Conservation (phyloP, 2,888 invertebrate species). For the Celastrina argiolus region DNA sequence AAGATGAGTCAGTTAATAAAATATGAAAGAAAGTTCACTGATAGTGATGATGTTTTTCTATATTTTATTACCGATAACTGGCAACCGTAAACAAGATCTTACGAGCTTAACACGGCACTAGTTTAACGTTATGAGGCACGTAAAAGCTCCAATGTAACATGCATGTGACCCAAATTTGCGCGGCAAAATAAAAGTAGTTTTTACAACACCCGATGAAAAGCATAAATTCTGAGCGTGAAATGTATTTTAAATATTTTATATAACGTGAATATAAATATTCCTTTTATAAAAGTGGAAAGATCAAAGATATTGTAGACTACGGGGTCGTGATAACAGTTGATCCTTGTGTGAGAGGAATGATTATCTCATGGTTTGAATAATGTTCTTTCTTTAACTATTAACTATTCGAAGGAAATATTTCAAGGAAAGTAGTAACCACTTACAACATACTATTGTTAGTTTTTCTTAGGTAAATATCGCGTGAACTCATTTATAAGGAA, state of each 20-base stretch:
- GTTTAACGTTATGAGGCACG: constrained; percentile 11
- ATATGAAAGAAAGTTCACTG: background rate
- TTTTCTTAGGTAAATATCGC: constrained; percentile 21
- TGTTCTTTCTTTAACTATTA: background rate
- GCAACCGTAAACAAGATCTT: constrained; percentile 2
- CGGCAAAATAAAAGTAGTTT: constrained; percentile 21
- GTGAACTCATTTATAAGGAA: constrained; percentile 29
- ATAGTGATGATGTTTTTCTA: background rate
- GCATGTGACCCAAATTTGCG: constrained; percentile 21
- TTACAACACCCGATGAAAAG: constrained; percentile 19
- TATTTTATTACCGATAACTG: constrained; percentile 1
- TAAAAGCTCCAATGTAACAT: constrained; percentile 19
- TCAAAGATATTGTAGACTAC: background rate
- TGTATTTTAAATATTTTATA: constrained; percentile 20
- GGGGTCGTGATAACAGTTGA: background rate
- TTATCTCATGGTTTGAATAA: background rate
- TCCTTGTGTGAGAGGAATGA: background rate
- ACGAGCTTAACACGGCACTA: background rate
- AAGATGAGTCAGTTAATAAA: too few relatives aligned
- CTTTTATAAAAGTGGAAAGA: constrained; percentile 9
- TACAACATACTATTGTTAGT: background rate
- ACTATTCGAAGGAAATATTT: background rate
- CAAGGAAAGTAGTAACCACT: background rate
- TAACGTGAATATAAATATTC: constrained; percentile 10
- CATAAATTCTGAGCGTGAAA: constrained; percentile 19